Evolutionary conservation across 1,140 invertebrate species (phyloP).

Genomic region (Glomeris maerens): DNA sequence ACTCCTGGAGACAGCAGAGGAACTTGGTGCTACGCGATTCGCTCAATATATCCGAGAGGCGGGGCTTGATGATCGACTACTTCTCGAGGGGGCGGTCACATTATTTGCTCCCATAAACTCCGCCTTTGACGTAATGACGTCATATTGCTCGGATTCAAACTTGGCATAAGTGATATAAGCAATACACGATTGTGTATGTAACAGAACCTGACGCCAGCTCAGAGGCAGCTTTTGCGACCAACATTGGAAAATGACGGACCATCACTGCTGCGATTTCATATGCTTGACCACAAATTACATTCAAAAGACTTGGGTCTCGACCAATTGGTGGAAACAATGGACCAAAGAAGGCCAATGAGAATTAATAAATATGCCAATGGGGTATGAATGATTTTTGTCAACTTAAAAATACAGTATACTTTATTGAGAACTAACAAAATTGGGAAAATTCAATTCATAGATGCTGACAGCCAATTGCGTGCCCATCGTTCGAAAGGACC

Average conservation of each 20-base stretch:
- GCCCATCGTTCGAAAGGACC: slow-evolving; percentile 35
- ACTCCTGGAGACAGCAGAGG: slow-evolving; percentile 34
- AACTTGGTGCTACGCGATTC: slow-evolving; percentile 35
- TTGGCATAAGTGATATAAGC: slow-evolving; percentile 7
- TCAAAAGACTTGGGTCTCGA: slow-evolving; percentile 32
- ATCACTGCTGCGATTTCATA: slow-evolving; percentile 33
- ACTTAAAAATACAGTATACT: not conserved
- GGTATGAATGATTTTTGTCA: slow-evolving; percentile 21
- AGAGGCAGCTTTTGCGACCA: slow-evolving; percentile 20
- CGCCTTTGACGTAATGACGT: slow-evolving; percentile 37
- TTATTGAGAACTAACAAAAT: not conserved
- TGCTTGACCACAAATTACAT: slow-evolving; percentile 27
- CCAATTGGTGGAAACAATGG: slow-evolving; percentile 24
- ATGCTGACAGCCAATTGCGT: slow-evolving; percentile 41
- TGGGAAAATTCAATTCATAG: slow-evolving; percentile 22
- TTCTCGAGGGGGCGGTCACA: slow-evolving; percentile 32
- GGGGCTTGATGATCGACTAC: slow-evolving; percentile 28
- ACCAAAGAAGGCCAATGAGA: slow-evolving; percentile 25
- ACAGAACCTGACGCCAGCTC: slow-evolving; percentile 21
- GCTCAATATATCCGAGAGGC: slow-evolving; percentile 31
- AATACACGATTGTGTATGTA: not conserved
- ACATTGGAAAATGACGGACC: slow-evolving; percentile 24
- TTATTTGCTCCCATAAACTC: slow-evolving; percentile 38
- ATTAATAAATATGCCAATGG: slow-evolving; percentile 37
- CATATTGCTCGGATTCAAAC: slow-evolving; percentile 4